Conservation (phyloP, 2,113 vertebrate genomes). For the Prolemur simus region DNA sequence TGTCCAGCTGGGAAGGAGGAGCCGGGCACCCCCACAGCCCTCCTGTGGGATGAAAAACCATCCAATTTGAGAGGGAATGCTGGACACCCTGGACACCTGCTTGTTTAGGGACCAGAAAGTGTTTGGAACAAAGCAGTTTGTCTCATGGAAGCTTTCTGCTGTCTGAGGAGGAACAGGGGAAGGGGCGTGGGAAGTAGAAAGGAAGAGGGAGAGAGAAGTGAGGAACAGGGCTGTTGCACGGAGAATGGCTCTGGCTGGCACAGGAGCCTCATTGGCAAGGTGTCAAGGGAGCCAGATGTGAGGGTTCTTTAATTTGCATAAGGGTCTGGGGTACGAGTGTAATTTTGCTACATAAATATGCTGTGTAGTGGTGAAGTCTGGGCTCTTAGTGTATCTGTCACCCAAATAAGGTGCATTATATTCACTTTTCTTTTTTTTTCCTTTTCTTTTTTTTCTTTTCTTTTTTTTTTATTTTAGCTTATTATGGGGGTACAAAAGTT, state of each 20-base stretch:
- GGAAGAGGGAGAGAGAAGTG: too few species aligned
- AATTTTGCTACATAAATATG: too few species aligned
- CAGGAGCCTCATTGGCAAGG: neutral
- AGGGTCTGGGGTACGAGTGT: too few species aligned
- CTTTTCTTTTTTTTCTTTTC: too few species aligned
- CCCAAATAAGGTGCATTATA: too few species aligned
- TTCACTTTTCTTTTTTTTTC: neutral
- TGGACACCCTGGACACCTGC: neutral
- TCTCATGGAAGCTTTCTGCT: neutral
- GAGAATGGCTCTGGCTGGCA: neutral
- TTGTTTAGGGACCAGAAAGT: neutral
- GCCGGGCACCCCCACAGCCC: rapidly evolving
- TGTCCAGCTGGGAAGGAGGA: too few species aligned
- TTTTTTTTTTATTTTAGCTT: too few species aligned
- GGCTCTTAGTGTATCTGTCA: too few species aligned
- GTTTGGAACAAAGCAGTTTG: neutral
- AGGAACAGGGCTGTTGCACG: rapidly evolving
- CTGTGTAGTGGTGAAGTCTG: too few species aligned
- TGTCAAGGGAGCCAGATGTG: neutral
- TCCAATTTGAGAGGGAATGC: neutral
- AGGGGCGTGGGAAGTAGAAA: rapidly evolving
- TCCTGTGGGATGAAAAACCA: neutral
- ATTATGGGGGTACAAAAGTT: too few species aligned
- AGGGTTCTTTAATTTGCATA: neutral
- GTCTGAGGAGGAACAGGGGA: neutral